These are phyloP conservation scores for Neosalanx taihuensis DNA, from an alignment of 2,797 vertebrate species.

Conservation along the genomic window DNA sequence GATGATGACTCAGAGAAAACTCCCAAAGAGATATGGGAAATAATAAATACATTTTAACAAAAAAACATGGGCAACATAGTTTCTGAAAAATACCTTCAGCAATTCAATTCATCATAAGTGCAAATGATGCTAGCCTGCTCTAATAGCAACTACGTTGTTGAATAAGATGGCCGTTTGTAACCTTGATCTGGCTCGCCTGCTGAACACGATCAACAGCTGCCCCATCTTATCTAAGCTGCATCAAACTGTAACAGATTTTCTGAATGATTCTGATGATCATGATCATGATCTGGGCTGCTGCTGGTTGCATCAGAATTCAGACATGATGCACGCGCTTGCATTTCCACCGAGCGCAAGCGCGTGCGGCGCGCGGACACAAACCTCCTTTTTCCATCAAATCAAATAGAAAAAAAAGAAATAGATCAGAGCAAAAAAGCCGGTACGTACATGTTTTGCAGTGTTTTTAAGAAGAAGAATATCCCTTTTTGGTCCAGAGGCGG, in stretches of 20 bases:
- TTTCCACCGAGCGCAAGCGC: background rate
- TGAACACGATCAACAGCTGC: too few relatives aligned
- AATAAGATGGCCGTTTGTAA: background rate
- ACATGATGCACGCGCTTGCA: background rate
- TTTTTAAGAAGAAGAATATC: conserved; percentile 27
- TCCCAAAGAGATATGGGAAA: background rate
- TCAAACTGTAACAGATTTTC: too few relatives aligned
- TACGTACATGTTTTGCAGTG: conserved; percentile 49
- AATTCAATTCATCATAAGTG: too few relatives aligned
- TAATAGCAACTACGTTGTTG: too few relatives aligned
- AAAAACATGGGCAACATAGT: background rate
- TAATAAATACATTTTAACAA: background rate
- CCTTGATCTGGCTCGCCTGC: too few relatives aligned
- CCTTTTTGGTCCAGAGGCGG: conserved; percentile 28
- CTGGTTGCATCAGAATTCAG: background rate
- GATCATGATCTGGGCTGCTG: background rate
- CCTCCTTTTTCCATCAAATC: background rate
- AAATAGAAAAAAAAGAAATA: background rate
- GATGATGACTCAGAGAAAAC: background rate
- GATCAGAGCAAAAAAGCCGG: conserved; percentile 8
- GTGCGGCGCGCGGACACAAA: background rate
- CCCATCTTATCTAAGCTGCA: too few relatives aligned
- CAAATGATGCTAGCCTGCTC: too few relatives aligned
- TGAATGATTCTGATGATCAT: too few relatives aligned
- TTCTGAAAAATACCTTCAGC: background rate